A percentile compares a stretch with the other conserved stretches of the same genome.
These are phyloP conservation scores for Pseudomyrmex concolor DNA, from an alignment of 1,140 invertebrate species.

Conservation along the genomic window DNA sequence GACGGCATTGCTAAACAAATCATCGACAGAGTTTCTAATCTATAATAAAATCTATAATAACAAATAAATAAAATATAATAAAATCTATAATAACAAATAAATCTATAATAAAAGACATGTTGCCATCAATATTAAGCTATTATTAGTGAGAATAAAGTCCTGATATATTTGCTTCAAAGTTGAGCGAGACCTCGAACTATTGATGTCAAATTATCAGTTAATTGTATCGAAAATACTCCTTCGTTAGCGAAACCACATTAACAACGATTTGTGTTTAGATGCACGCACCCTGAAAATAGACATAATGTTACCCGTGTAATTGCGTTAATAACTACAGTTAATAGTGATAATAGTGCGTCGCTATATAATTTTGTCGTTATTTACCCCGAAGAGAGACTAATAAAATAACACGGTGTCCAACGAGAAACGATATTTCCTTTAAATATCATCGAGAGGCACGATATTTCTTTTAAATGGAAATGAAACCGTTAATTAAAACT, in stretches of 20 bases:
- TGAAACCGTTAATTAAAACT: conserved; percentile 18
- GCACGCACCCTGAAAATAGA: conserved; percentile 22
- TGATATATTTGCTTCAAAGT: background rate
- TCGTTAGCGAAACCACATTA: conserved; percentile 20
- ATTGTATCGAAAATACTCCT: conserved; percentile 45
- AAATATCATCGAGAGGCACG: too few species aligned
- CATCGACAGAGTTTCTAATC: background rate
- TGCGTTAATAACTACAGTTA: conserved; percentile 44
- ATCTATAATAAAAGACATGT: background rate
- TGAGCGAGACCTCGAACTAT: conserved; percentile 22
- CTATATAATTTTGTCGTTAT: conserved; percentile 41
- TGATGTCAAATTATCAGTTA: conserved; percentile 46
- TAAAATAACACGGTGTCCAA: too few species aligned
- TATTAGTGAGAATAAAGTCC: background rate
- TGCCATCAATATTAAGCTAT: background rate
- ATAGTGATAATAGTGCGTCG: conserved; percentile 44
- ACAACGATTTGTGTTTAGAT: conserved; percentile 24
- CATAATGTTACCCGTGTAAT: conserved; percentile 43
- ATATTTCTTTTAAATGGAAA: conserved; percentile 10
- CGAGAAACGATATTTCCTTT: conserved; percentile 3
- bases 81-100: too few species aligned
- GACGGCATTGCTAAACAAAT: background rate
- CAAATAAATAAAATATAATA: too few species aligned
- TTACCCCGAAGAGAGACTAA: background rate
- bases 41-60: background rate